Evolutionary conservation across 2,113 vertebrate genomes (phyloP).

Genomic region (Galeopterus variegatus): DNA sequence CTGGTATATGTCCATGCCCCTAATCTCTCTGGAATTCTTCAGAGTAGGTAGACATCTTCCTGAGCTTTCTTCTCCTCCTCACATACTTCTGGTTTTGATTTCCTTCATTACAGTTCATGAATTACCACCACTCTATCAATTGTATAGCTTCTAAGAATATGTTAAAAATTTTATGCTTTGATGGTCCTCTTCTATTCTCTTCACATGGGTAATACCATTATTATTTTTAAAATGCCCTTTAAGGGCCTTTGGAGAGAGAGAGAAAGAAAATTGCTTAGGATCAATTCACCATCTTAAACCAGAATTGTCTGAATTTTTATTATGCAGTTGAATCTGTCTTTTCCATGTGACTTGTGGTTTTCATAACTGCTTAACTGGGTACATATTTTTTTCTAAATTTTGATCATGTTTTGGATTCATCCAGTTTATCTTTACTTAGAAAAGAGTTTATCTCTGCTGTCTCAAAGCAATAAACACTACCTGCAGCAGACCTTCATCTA

Average conservation of each 20-base stretch:
- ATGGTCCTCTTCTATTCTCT: neutral
- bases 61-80: neutral
- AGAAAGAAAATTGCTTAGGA: neutral
- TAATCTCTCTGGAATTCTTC: neutral
- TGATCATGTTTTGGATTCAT: neutral
- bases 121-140: neutral
- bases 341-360: neutral
- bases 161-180: neutral
- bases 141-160: neutral
- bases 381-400: neutral
- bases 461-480: constrained; percentile 44
- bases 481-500: neutral
- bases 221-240: neutral
- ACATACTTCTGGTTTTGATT: constrained; percentile 15
- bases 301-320: constrained; percentile 19
- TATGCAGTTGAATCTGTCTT: neutral
- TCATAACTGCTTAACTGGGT: neutral
- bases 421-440: constrained; percentile 25
- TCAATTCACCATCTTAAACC: neutral
- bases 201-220: neutral
- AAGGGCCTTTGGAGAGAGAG: neutral
- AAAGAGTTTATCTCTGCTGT: neutral
- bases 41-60: neutral
- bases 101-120: constrained; percentile 2
- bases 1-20: neutral